Evolutionary conservation across 2,797 vertebrate species (phyloP).

Genomic region (Phrynocephalus guinanensis): DNA sequence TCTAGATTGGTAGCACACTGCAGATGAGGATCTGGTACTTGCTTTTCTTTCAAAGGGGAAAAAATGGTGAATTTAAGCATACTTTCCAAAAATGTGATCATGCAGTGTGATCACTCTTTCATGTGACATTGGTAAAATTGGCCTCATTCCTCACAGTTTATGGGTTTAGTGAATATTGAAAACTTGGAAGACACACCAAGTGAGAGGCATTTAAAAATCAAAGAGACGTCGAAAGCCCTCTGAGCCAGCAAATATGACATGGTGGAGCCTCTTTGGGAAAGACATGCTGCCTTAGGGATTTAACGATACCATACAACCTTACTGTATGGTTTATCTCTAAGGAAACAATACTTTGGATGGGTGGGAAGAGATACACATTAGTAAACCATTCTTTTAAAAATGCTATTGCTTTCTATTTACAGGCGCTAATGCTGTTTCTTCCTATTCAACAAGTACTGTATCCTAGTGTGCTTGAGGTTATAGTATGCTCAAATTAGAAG

Average conservation of each 20-base stretch:
- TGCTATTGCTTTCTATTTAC: background rate
- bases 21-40: background rate
- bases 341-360: background rate
- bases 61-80: background rate
- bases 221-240: background rate
- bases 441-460: background rate
- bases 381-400: background rate
- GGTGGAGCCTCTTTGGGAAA: background rate
- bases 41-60: background rate
- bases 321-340: background rate
- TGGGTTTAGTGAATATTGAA: background rate
- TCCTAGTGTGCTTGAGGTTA: background rate
- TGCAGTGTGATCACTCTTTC: background rate
- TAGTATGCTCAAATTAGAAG: background rate
- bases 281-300: background rate
- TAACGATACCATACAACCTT: background rate
- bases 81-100: background rate
- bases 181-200: background rate
- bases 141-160: background rate
- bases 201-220: background rate
- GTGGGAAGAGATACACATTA: background rate
- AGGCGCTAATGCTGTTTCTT: background rate
- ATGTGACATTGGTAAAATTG: background rate
- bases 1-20: background rate
- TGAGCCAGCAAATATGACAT: background rate